Percentiles rank a stretch among this genome's conserved stretches.
Conservation (phyloP, 2,113 vertebrate genomes). For the Hiodon tergisus region DNA sequence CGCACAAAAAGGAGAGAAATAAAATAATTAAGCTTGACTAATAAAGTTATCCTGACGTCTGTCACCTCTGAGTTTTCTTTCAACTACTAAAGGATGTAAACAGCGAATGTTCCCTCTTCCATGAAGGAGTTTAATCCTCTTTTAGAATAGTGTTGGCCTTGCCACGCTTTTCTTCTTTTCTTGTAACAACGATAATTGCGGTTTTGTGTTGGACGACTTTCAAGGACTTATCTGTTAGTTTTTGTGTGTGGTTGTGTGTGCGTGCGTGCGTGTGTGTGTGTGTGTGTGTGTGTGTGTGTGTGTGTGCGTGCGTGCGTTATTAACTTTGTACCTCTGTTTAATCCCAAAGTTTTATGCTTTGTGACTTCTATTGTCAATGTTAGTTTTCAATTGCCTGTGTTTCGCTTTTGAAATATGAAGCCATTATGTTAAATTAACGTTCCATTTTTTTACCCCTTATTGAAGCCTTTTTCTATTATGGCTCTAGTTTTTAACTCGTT, state of each 20-base stretch:
- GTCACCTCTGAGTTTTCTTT: slow-evolving; percentile 62
- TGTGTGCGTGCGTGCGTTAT: slow-evolving; percentile 46
- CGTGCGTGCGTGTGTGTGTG: too few relatives aligned
- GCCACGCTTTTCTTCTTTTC: slow-evolving; percentile 55
- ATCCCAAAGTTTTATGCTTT: slow-evolving; percentile 67
- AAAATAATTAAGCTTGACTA: slow-evolving; percentile 61
- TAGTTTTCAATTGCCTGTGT: slow-evolving; percentile 61
- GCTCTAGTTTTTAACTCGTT: slow-evolving; percentile 23
- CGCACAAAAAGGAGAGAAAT: slow-evolving; percentile 42
- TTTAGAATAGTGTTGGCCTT: slow-evolving; percentile 45
- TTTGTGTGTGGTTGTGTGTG: slow-evolving; percentile 11
- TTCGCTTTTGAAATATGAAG: slow-evolving; percentile 60
- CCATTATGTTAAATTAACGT: slow-evolving; percentile 38
- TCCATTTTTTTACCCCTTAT: slow-evolving; percentile 34
- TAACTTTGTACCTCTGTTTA: slow-evolving; percentile 65
- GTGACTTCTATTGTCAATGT: slow-evolving; percentile 55
- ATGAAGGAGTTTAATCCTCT: slow-evolving; percentile 67
- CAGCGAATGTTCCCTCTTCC: slow-evolving; percentile 57
- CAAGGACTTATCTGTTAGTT: slow-evolving; percentile 66
- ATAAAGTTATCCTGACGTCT: slow-evolving; percentile 66
- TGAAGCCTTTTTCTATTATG: slow-evolving; percentile 35
- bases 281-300: too few relatives aligned
- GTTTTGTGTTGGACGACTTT: slow-evolving; percentile 68
- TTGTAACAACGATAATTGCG: slow-evolving; percentile 68
- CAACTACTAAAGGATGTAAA: slow-evolving; percentile 65